These are phyloP conservation scores for Lissocephala sabroskyi DNA, from an alignment of 2,888 invertebrate species.

Conservation along the genomic window DNA sequence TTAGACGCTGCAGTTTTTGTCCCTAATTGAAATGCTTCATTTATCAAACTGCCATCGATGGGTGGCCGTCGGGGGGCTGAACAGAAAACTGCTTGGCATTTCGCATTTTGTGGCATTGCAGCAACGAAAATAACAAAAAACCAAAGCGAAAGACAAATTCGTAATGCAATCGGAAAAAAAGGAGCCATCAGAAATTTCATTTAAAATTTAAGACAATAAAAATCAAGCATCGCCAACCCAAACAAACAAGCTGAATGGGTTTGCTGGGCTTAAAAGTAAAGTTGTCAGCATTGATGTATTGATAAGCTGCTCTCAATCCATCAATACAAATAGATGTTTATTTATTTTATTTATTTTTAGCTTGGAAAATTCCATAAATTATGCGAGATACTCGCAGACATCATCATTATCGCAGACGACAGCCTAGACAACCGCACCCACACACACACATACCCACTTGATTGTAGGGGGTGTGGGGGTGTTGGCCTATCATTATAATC, in stretches of 20 bases:
- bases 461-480: slow-evolving; percentile 6
- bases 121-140: slow-evolving; percentile 20
- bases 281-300: slow-evolving; percentile 25
- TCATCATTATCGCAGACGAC: slow-evolving; percentile 23
- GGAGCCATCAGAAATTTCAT: slow-evolving; percentile 38
- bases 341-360: slow-evolving; percentile 24
- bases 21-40: slow-evolving; percentile 55
- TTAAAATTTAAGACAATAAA: slow-evolving; percentile 37
- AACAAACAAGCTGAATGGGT: neutral
- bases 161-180: slow-evolving; percentile 53
- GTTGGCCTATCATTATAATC: slow-evolving; percentile 23
- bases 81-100: slow-evolving; percentile 21
- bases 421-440: slow-evolving; percentile 15
- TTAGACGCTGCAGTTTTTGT: slow-evolving; percentile 25
- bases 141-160: slow-evolving; percentile 47
- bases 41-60: slow-evolving; percentile 40
- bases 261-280: no score
- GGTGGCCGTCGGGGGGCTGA: slow-evolving; percentile 15
- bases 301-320: slow-evolving; percentile 7
- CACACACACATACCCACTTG: neutral
- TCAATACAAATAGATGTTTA: neutral
- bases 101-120: slow-evolving; percentile 22
- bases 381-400: slow-evolving; percentile 26
- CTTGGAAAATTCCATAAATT: slow-evolving; percentile 22
- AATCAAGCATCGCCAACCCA: no score